A percentile compares a stretch with the other conserved stretches of the same genome.
These are phyloP conservation scores for Dipodomys spectabilis DNA, from an alignment of 2,113 vertebrate species.

Conservation along the genomic window DNA sequence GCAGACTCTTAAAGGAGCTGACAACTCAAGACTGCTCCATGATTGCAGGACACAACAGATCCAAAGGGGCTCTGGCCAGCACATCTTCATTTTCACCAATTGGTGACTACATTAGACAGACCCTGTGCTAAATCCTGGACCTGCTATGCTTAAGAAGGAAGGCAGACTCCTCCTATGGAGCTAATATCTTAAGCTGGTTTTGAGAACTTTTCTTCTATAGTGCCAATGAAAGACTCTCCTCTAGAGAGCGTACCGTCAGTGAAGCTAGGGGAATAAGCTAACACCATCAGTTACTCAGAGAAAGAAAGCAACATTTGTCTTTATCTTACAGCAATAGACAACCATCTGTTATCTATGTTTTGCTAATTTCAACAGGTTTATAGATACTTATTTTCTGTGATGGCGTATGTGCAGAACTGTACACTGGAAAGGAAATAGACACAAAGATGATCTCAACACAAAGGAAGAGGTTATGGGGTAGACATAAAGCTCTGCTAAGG, in stretches of 20 bases:
- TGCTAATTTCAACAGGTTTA: neutral
- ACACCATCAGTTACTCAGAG: neutral
- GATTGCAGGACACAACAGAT: neutral
- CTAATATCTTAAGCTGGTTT: neutral
- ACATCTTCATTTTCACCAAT: neutral
- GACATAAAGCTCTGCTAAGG: neutral
- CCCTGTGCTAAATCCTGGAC: neutral
- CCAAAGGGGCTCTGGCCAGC: neutral
- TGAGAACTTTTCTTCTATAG: neutral
- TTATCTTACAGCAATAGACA: neutral
- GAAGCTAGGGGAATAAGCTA: neutral
- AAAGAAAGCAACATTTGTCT: neutral
- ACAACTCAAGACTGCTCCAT: neutral
- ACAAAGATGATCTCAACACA: neutral
- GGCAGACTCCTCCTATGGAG: neutral
- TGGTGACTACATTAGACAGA: neutral
- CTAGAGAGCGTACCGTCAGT: neutral
- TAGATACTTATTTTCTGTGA: neutral
- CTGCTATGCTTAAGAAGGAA: neutral
- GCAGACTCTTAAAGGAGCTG: neutral
- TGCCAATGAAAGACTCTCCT: conserved; percentile 22
- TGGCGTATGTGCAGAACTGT: neutral
- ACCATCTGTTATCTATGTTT: neutral
- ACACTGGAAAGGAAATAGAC: neutral
- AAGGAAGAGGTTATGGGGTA: neutral